These are phyloP conservation scores for Chaetophractus vellerosus DNA, from an alignment of 2,797 vertebrate genomes.

Conservation along the genomic window DNA sequence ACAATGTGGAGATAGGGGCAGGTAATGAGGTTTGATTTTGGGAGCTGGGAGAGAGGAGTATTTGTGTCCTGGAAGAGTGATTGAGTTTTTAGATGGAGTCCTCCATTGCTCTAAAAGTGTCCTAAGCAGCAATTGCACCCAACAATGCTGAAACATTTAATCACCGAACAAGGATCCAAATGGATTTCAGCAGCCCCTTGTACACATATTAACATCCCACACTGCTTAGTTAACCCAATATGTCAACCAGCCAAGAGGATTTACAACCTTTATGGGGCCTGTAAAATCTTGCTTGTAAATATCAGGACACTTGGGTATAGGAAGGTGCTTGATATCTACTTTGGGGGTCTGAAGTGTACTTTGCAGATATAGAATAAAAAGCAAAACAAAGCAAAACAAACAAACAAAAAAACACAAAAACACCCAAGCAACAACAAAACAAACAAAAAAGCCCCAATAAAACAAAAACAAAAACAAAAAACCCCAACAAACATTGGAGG, in stretches of 20 bases:
- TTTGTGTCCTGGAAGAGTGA: not conserved
- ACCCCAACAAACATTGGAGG: not conserved
- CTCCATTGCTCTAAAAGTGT: not conserved
- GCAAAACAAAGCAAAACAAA: no score
- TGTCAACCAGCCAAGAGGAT: not conserved
- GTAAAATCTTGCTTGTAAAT: not conserved
- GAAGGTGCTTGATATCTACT: not conserved
- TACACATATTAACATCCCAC: not conserved
- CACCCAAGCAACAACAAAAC: no score
- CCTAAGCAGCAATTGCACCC: not conserved
- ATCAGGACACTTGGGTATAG: not conserved
- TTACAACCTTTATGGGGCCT: not conserved
- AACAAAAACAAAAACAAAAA: no score
- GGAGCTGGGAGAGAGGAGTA: not conserved
- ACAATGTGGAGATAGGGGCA: not conserved
- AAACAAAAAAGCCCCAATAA: no score
- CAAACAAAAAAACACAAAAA: no score
- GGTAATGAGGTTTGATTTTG: not conserved
- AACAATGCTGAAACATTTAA: not conserved
- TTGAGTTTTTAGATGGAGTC: not conserved
- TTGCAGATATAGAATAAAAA: not conserved
- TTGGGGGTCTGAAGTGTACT: not conserved
- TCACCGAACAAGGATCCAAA: not conserved
- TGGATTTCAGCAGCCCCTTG: not conserved
- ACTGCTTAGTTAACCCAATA: not conserved